Evolutionary conservation across 1,140 invertebrate genomes (phyloP).

Genomic region (Bilobella aurantiaca): DNA sequence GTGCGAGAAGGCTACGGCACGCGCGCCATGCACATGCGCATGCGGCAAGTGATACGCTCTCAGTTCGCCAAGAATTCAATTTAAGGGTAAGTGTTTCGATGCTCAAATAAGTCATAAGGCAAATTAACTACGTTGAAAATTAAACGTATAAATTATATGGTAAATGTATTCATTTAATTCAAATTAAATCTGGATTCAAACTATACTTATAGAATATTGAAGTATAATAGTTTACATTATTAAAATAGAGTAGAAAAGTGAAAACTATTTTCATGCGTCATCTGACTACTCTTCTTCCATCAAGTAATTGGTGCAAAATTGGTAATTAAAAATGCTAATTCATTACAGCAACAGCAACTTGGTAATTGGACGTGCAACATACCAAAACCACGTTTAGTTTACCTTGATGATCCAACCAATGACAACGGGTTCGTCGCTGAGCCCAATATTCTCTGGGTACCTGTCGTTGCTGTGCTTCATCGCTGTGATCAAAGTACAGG

Average conservation of each 20-base stretch:
- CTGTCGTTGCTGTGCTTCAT: conserved; percentile 7
- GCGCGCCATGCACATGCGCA: background rate
- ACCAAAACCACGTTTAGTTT: conserved; percentile 9
- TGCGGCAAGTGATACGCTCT: too few relatives aligned
- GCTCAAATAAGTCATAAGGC: too few relatives aligned
- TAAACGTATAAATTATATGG: too few relatives aligned
- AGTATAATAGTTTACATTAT: background rate
- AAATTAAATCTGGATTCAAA: too few relatives aligned
- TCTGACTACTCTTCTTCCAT: too few relatives aligned
- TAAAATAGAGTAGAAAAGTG: background rate
- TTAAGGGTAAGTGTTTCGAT: background rate
- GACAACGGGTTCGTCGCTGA: background rate
- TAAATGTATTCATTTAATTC: too few relatives aligned
- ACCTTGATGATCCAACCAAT: background rate
- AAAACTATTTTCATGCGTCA: too few relatives aligned
- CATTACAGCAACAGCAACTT: background rate
- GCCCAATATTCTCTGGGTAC: conserved; percentile 9
- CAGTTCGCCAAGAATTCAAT: background rate
- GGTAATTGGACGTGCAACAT: conserved; percentile 1
- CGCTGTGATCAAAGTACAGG: conserved; percentile 10
- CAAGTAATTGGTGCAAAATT: too few relatives aligned
- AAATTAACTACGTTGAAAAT: too few relatives aligned
- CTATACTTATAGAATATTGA: too few relatives aligned
- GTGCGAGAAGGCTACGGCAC: background rate
- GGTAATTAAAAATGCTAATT: too few relatives aligned